phyloP scores from a whole-genome alignment of 2,888 invertebrate genomes.

The Encarsia formosa region DNA sequence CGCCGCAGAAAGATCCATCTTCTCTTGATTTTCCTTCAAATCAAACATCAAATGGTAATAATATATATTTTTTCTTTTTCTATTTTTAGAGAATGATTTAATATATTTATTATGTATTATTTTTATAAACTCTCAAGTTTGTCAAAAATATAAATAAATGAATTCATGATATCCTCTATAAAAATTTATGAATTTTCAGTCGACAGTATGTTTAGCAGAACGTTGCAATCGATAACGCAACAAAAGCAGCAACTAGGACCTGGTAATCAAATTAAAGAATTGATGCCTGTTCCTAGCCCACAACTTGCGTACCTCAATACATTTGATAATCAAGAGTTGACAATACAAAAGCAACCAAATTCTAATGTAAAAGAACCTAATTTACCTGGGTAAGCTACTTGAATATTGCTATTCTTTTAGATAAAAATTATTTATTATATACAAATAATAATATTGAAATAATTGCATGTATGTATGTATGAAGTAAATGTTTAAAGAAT shows the following conservation, averaged over 20 bases:
- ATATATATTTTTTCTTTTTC: neutral
- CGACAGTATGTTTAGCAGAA: conserved; percentile 63
- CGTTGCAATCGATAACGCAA: conserved; percentile 61
- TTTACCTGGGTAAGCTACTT: conserved; percentile 70
- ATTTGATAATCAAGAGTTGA: conserved; percentile 93
- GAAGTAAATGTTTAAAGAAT: too few species aligned
- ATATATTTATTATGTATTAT: neutral
- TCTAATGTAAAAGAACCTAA: conserved; percentile 78
- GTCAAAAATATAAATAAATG: too few species aligned
- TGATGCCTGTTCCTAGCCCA: conserved; percentile 94
- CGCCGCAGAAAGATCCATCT: conserved; percentile 45
- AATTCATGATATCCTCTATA: neutral
- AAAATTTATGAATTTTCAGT: conserved; percentile 40
- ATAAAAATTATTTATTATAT: neutral
- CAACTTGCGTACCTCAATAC: conserved; percentile 94
- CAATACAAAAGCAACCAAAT: conserved; percentile 93
- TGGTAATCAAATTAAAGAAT: conserved; percentile 62
- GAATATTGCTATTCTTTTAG: too few species aligned
- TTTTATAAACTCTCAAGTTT: neutral
- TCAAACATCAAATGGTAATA: conserved; percentile 51
- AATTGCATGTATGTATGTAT: too few species aligned
- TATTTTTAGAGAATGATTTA: neutral
- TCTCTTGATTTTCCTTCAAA: conserved; percentile 46
- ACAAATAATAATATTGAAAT: neutral
- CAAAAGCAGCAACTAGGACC: conserved; percentile 55